Conservation (phyloP, 2,797 vertebrate species). For the Heliangelus exortis region DNA sequence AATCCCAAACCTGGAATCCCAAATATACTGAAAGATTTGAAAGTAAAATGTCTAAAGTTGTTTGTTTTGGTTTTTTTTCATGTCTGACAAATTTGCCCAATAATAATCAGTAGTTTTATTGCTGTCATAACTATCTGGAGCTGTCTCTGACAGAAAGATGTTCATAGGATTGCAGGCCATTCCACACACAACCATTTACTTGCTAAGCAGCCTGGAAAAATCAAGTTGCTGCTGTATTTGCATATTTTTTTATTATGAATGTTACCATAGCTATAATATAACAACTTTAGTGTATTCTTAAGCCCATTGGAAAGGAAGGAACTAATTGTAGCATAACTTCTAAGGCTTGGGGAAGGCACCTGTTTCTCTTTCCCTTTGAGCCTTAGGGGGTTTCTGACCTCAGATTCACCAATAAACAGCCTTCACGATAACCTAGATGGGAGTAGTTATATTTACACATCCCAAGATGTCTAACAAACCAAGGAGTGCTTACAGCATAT, state of each 20-base stretch:
- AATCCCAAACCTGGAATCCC: slow-evolving; percentile 9
- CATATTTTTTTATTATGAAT: slow-evolving; percentile 38
- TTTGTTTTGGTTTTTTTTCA: slow-evolving; percentile 16
- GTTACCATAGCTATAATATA: slow-evolving; percentile 26
- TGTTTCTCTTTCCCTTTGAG: slow-evolving; percentile 41
- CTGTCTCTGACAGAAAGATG: slow-evolving; percentile 39
- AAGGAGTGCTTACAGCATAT: neutral
- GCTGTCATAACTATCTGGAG: slow-evolving; percentile 41
- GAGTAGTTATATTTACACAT: neutral
- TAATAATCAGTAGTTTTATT: slow-evolving; percentile 61
- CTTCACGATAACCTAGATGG: neutral
- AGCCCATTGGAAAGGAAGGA: slow-evolving; percentile 53
- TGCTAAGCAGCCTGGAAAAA: slow-evolving; percentile 46
- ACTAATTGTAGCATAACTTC: slow-evolving; percentile 49
- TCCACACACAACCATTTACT: slow-evolving; percentile 28
- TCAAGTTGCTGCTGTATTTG: slow-evolving; percentile 19
- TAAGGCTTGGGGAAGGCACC: slow-evolving; percentile 24
- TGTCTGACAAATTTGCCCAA: slow-evolving; percentile 13
- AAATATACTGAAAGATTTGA: neutral
- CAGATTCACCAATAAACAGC: neutral
- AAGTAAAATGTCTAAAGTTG: slow-evolving; percentile 12
- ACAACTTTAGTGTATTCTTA: neutral
- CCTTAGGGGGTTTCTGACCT: slow-evolving; percentile 47
- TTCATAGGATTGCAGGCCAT: slow-evolving; percentile 27
- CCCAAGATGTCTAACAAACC: slow-evolving; percentile 25